Percentiles rank a stretch among this genome's conserved stretches.
phyloP scores from a whole-genome alignment of 2,888 invertebrate species.

The Poecilus cupreus region DNA sequence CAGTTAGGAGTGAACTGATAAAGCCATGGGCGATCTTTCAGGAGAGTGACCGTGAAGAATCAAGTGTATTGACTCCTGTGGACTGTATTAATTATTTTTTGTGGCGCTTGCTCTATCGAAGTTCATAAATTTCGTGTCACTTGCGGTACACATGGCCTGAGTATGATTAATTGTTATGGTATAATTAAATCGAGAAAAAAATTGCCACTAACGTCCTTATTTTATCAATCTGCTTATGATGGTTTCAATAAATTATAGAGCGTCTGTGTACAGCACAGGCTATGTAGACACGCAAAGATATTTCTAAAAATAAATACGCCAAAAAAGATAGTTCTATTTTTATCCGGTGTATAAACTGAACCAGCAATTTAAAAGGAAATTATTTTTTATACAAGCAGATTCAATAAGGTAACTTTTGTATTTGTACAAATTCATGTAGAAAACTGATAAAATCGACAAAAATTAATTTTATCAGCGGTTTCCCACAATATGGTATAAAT shows the following conservation, averaged over 20 bases:
- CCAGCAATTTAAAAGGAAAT: no score
- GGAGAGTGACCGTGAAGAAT: conserved; percentile 20
- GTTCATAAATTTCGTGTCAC: conserved; percentile 33
- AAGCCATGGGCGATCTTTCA: conserved; percentile 29
- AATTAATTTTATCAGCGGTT: no score
- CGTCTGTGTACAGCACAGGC: neutral
- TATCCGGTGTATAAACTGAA: no score
- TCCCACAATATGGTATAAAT: no score
- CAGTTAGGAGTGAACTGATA: conserved; percentile 24
- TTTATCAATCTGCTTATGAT: conserved; percentile 4
- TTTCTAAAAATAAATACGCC: no score
- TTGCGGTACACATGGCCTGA: conserved; percentile 1
- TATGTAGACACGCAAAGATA: no score
- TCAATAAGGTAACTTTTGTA: no score
- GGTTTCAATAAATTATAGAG: neutral
- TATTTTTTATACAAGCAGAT: no score
- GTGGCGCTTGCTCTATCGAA: conserved; percentile 15
- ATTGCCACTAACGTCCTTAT: conserved; percentile 22
- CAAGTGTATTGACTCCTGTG: conserved; percentile 25
- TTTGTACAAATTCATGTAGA: no score
- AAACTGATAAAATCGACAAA: no score
- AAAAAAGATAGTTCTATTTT: no score
- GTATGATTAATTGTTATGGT: conserved; percentile 20
- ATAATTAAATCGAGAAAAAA: conserved; percentile 24
- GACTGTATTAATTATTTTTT: conserved; percentile 6